Percentiles rank a stretch among this genome's conserved stretches.
These are phyloP conservation scores for Oscheius onirici DNA, from an alignment of 2,888 invertebrate genomes.

Conservation along the genomic window DNA sequence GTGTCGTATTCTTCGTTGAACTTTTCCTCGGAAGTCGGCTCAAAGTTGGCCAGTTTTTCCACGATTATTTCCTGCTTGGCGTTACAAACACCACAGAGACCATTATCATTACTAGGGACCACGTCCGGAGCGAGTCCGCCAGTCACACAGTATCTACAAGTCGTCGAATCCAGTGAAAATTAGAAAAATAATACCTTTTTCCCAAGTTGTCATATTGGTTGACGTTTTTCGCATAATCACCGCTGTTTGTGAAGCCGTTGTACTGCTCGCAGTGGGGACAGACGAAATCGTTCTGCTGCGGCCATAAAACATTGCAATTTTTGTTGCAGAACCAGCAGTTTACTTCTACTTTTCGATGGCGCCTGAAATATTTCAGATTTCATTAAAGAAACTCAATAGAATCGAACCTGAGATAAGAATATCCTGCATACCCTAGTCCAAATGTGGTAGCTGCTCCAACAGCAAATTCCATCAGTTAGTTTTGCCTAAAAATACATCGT, in stretches of 20 bases:
- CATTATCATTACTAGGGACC: conserved; percentile 35
- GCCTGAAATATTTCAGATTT: conserved; percentile 27
- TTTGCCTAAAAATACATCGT: neutral
- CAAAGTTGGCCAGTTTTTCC: conserved; percentile 47
- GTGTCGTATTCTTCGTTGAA: conserved; percentile 57
- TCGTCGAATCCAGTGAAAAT: neutral
- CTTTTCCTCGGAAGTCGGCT: conserved; percentile 43
- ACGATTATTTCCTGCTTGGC: conserved; percentile 49
- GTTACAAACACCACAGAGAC: conserved; percentile 55
- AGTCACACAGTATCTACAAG: conserved; percentile 4
- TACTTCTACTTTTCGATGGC: conserved; percentile 33
- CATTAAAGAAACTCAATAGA: neutral
- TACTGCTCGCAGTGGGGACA: conserved; percentile 59
- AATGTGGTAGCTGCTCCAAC: neutral
- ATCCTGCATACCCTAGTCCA: neutral
- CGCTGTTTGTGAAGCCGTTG: conserved; percentile 59
- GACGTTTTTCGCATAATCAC: conserved; percentile 51
- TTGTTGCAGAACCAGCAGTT: conserved; percentile 63
- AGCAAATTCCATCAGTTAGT: neutral
- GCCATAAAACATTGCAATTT: conserved; percentile 36
- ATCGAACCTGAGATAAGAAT: neutral
- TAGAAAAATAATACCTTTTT: conserved; percentile 9
- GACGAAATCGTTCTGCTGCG: conserved; percentile 43
- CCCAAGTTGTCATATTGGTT: neutral
- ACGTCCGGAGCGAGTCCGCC: neutral